Conservation (phyloP, 2,888 invertebrate genomes). For the Tortricodes alternella region DNA sequence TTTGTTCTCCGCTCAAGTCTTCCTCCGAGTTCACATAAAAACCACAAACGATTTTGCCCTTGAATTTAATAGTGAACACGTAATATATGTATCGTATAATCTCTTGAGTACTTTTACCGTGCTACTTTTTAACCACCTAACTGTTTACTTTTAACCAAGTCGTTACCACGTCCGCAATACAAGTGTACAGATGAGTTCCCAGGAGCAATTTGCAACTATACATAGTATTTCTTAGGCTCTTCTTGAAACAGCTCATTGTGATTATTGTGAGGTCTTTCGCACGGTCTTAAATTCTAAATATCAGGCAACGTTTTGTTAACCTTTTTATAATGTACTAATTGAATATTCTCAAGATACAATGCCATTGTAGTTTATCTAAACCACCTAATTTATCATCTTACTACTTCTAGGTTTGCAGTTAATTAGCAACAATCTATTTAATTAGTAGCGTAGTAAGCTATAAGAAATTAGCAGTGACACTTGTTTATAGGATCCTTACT, state of each 20-base stretch:
- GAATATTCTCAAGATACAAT: constrained; percentile 18
- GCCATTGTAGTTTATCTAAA: constrained; percentile 15
- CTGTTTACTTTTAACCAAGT: constrained; percentile 10
- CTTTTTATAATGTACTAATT: constrained; percentile 9
- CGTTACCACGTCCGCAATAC: constrained; percentile 13
- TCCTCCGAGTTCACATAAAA: background rate
- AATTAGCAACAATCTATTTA: constrained; percentile 3
- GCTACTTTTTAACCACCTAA: constrained; percentile 18
- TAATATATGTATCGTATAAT: background rate
- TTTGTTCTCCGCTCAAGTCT: background rate
- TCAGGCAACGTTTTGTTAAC: constrained; percentile 19
- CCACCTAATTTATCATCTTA: constrained; percentile 24
- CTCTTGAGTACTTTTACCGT: background rate
- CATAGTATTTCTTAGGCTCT: background rate
- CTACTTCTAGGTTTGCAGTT: background rate
- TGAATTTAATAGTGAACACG: background rate
- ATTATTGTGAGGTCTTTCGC: constrained; percentile 22
- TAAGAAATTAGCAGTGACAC: background rate
- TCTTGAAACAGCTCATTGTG: constrained; percentile 10
- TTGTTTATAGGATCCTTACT: no score
- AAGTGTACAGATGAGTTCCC: constrained; percentile 10
- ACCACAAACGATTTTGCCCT: background rate
- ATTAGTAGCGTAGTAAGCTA: background rate
- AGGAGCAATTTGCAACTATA: constrained; percentile 3
- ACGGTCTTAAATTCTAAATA: constrained; percentile 28